Evolutionary conservation across 1,140 invertebrate species (phyloP).

Genomic region (Drosophila saltans): DNA sequence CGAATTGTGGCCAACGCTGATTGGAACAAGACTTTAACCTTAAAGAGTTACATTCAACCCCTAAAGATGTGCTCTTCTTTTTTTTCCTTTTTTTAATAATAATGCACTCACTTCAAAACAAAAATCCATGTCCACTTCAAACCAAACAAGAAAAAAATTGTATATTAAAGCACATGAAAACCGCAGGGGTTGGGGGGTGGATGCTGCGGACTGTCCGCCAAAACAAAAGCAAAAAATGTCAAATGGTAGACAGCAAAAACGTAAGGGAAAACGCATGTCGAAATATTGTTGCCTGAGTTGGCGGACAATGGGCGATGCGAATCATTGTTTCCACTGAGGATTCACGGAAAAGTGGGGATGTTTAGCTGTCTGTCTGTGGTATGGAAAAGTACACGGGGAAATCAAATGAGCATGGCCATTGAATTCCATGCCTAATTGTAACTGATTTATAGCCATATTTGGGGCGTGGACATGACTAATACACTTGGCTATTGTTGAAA

Average conservation of each 20-base stretch:
- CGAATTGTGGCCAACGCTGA: slow-evolving; percentile 41
- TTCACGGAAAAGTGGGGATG: background rate
- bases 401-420: slow-evolving; percentile 14
- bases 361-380: too few species aligned
- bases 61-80: slow-evolving; percentile 14
- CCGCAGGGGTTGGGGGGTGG: slow-evolving; percentile 9
- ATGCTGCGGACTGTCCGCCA: slow-evolving; percentile 40
- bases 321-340: background rate
- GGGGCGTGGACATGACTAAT: slow-evolving; percentile 11
- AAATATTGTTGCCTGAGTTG: slow-evolving; percentile 45
- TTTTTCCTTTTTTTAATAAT: slow-evolving; percentile 39
- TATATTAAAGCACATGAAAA: slow-evolving; percentile 51
- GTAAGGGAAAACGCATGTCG: slow-evolving; percentile 38
- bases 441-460: slow-evolving; percentile 12
- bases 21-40: slow-evolving; percentile 30
- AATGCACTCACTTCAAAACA: slow-evolving; percentile 54
- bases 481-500: background rate
- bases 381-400: background rate
- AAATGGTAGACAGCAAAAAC: slow-evolving; percentile 13
- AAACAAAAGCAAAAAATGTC: slow-evolving; percentile 64
- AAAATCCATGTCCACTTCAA: slow-evolving; percentile 35
- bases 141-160: slow-evolving; percentile 21
- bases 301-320: slow-evolving; percentile 26
- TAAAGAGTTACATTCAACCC: slow-evolving; percentile 57
- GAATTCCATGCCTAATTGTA: slow-evolving; percentile 9